A percentile compares a stretch with the other conserved stretches of the same genome.
phyloP scores from a whole-genome alignment of 2,113 vertebrate species.

The Leiothrix lutea region DNA sequence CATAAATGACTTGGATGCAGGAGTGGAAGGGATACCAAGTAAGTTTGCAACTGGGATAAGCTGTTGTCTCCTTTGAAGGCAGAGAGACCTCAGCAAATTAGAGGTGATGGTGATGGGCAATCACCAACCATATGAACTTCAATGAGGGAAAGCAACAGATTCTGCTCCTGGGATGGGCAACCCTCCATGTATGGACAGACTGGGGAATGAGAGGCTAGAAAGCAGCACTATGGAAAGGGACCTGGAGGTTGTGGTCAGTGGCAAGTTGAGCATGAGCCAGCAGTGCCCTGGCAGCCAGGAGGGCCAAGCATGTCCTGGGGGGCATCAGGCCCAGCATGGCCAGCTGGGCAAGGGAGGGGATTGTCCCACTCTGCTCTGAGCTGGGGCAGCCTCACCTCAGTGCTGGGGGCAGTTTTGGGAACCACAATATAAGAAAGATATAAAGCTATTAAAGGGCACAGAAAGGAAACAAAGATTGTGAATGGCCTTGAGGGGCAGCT shows the following conservation, averaged over 20 bases:
- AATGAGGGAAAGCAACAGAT: rapidly evolving
- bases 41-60: not conserved
- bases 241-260: not conserved
- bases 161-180: not conserved
- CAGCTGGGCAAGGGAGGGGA: rapidly evolving
- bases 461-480: not conserved
- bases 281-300: not conserved
- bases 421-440: not conserved
- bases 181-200: rapidly evolving
- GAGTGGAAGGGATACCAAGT: not conserved
- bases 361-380: not conserved
- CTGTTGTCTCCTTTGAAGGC: not conserved
- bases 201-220: not conserved
- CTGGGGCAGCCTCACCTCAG: not conserved
- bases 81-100: not conserved
- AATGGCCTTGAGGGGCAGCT: not conserved
- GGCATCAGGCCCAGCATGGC: rapidly evolving
- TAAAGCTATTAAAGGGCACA: not conserved
- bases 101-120: not conserved
- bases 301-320: rapidly evolving
- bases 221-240: not conserved
- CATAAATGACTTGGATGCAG: no score
- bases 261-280: not conserved
- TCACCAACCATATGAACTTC: not conserved
- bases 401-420: not conserved